phyloP scores from a whole-genome alignment of 2,113 vertebrate genomes.

The Pungitius pungitius region DNA sequence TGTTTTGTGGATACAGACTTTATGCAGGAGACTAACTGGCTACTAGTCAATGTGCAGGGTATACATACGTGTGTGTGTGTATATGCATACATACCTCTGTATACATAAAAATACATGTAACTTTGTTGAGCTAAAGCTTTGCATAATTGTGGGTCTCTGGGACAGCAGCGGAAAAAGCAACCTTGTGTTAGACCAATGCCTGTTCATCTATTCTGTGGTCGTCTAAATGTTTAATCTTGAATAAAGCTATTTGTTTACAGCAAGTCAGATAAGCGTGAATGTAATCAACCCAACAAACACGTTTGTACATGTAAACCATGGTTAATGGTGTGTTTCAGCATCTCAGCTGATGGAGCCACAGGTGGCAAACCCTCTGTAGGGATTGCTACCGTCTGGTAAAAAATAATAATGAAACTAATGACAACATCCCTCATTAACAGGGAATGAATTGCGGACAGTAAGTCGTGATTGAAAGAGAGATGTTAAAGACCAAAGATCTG shows the following conservation, averaged over 20 bases:
- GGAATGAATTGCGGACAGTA: not conserved
- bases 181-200: constrained; percentile 65
- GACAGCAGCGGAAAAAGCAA: constrained; percentile 67
- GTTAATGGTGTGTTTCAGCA: constrained; percentile 22
- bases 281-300: constrained; percentile 26
- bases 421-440: not conserved
- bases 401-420: not conserved
- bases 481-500: not conserved
- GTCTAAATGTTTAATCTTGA: constrained; percentile 74
- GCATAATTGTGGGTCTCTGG: constrained; percentile 58
- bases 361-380: constrained; percentile 11
- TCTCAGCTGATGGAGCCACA: constrained; percentile 17
- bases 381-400: not conserved
- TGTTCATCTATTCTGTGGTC: constrained; percentile 76
- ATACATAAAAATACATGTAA: constrained; percentile 34
- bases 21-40: constrained; percentile 39
- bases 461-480: not conserved
- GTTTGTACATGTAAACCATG: not conserved
- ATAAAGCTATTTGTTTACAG: constrained; percentile 76
- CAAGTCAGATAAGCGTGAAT: constrained; percentile 40
- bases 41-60: constrained; percentile 34
- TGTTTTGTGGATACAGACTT: constrained; percentile 40
- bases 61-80: constrained; percentile 32
- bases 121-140: constrained; percentile 54
- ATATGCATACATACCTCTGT: constrained; percentile 36